A percentile compares a stretch with the other conserved stretches of the same genome.
Evolutionary conservation across 2,888 invertebrate species (phyloP).

Genomic region (Leptinotarsa juncta): DNA sequence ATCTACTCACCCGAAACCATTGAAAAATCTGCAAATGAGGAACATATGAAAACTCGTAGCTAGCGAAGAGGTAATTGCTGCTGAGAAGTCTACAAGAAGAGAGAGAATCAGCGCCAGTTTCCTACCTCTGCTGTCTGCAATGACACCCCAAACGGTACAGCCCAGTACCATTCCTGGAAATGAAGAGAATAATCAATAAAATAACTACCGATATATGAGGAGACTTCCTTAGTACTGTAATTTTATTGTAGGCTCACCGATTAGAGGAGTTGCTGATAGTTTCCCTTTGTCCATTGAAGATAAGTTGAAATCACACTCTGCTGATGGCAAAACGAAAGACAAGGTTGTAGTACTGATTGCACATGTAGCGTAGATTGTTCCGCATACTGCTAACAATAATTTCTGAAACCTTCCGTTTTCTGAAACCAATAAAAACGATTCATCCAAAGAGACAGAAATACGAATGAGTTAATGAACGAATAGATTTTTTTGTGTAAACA

Average conservation of each 20-base stretch:
- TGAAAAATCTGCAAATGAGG: constrained; percentile 73
- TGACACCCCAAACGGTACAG: constrained; percentile 78
- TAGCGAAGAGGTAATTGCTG: constrained; percentile 71
- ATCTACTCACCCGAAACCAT: constrained; percentile 69
- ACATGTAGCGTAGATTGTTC: constrained; percentile 76
- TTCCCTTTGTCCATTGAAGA: constrained; percentile 71
- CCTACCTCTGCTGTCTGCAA: constrained; percentile 76
- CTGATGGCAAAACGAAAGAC: constrained; percentile 75
- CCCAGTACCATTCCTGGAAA: constrained; percentile 75
- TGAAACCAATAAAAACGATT: constrained; percentile 54
- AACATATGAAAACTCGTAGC: constrained; percentile 71
- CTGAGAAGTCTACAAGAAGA: constrained; percentile 70
- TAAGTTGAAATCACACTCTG: constrained; percentile 70
- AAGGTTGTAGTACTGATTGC: constrained; percentile 76
- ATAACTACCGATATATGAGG: background rate
- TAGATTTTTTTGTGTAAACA: background rate
- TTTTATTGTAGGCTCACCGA: constrained; percentile 64
- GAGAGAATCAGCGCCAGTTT: constrained; percentile 75
- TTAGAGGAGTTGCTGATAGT: constrained; percentile 72
- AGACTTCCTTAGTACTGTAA: background rate
- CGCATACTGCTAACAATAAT: constrained; percentile 72
- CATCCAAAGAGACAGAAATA: too few relatives aligned
- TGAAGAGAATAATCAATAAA: background rate
- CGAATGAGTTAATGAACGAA: background rate
- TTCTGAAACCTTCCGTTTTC: constrained; percentile 76